Evolutionary conservation across 2,113 vertebrate species (phyloP).

Genomic region (Platichthys stellatus): DNA sequence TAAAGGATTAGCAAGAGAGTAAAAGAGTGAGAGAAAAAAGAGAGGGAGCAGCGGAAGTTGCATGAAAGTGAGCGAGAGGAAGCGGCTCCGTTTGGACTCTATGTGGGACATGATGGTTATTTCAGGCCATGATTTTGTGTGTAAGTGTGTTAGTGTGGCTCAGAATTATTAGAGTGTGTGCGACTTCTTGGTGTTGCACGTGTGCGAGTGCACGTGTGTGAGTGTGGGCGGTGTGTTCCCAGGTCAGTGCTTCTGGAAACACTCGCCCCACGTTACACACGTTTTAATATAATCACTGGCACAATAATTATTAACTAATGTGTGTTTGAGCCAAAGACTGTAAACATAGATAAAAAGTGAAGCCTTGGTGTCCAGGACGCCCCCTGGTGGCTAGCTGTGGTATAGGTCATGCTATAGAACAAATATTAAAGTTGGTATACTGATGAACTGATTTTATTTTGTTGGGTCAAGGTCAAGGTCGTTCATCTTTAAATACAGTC

Average conservation of each 20-base stretch:
- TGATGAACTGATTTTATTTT: too few species aligned
- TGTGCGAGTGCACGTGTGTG: neutral
- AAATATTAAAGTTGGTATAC: too few species aligned
- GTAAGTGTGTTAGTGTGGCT: neutral
- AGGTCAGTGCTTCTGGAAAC: constrained; percentile 47
- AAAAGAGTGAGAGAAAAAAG: neutral
- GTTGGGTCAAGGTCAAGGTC: too few species aligned
- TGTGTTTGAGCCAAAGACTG: too few species aligned
- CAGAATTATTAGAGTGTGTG: too few species aligned
- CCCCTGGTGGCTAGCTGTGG: too few species aligned
- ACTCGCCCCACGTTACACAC: constrained; percentile 8
- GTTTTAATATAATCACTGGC: neutral
- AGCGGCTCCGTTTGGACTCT: constrained; percentile 7
- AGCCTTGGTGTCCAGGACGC: too few species aligned
- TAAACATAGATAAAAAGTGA: neutral
- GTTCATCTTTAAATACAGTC: too few species aligned
- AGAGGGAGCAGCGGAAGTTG: neutral
- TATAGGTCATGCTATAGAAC: too few species aligned
- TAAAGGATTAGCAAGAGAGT: too few species aligned
- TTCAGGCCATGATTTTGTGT: constrained; percentile 34
- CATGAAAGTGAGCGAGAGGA: constrained; percentile 21
- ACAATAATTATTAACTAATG: neutral
- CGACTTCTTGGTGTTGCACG: too few species aligned
- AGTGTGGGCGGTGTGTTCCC: constrained; percentile 8
- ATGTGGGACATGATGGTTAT: constrained; percentile 61